A percentile compares a stretch with the other conserved stretches of the same genome.
phyloP scores from a whole-genome alignment of 2,797 vertebrate species.

The Takifugu ocellatus region DNA sequence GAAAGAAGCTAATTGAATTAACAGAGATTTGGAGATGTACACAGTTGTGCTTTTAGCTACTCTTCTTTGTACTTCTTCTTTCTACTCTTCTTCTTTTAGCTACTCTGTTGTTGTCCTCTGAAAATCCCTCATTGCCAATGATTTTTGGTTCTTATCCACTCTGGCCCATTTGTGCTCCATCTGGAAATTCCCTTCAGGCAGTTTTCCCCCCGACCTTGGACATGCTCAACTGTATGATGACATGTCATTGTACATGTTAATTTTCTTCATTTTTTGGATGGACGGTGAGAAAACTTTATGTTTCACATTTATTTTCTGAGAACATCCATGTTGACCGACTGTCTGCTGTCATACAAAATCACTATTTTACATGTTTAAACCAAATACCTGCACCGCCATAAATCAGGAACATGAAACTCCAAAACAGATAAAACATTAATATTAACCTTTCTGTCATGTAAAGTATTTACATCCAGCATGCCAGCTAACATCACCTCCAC shows the following conservation, averaged over 20 bases:
- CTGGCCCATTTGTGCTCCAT: conserved; percentile 10
- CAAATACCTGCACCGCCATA: too few species aligned
- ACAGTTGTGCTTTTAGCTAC: neutral
- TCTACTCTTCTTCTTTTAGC: neutral
- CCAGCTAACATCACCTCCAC: neutral
- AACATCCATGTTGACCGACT: too few species aligned
- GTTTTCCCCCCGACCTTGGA: conserved; percentile 43
- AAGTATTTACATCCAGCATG: too few species aligned
- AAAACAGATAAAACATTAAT: too few species aligned
- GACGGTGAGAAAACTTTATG: too few species aligned
- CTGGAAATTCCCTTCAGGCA: conserved; percentile 28
- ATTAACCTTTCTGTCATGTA: too few species aligned
- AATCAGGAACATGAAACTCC: too few species aligned
- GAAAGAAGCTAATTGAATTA: neutral
- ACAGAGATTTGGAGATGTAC: neutral
- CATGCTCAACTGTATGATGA: conserved; percentile 14
- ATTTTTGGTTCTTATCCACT: conserved; percentile 8
- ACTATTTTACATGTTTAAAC: too few species aligned
- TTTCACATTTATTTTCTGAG: too few species aligned
- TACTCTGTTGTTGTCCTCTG: neutral
- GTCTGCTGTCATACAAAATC: too few species aligned
- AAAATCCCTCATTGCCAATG: neutral
- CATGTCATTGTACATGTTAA: neutral
- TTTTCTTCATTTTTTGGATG: too few species aligned
- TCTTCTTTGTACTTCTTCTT: neutral